A percentile compares a stretch with the other conserved stretches of the same genome.
These are phyloP conservation scores for Tachuris rubrigastra DNA, from an alignment of 2,113 vertebrate species.

Conservation along the genomic window DNA sequence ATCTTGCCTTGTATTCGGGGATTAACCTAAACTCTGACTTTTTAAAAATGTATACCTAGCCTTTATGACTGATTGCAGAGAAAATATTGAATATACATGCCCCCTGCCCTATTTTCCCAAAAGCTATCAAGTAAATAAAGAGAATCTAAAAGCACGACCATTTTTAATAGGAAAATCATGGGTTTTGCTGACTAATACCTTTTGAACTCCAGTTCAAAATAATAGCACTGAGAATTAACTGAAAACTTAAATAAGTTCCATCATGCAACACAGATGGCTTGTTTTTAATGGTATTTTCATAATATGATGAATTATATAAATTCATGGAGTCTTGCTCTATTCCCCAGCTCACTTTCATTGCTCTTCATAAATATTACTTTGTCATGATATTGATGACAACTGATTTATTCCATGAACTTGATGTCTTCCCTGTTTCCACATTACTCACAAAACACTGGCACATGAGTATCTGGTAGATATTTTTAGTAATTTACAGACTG, in stretches of 20 bases:
- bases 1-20: background rate
- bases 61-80: background rate
- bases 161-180: background rate
- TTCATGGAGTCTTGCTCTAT: background rate
- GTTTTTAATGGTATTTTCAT: background rate
- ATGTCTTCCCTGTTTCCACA: background rate
- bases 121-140: background rate
- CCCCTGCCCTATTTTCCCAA: background rate
- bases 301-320: background rate
- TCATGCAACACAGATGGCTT: background rate
- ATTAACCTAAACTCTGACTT: background rate
- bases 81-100: background rate
- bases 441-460: background rate
- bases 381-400: background rate
- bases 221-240: background rate
- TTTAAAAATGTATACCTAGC: background rate
- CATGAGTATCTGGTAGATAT: background rate
- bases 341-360: background rate
- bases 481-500: background rate
- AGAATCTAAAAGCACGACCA: background rate
- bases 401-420: background rate
- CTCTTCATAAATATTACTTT: background rate
- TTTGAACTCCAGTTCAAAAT: background rate
- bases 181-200: background rate
- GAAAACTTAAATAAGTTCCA: background rate